These are phyloP conservation scores for Cephalopholis sonnerati DNA, from an alignment of 2,113 vertebrate species.

Conservation along the genomic window DNA sequence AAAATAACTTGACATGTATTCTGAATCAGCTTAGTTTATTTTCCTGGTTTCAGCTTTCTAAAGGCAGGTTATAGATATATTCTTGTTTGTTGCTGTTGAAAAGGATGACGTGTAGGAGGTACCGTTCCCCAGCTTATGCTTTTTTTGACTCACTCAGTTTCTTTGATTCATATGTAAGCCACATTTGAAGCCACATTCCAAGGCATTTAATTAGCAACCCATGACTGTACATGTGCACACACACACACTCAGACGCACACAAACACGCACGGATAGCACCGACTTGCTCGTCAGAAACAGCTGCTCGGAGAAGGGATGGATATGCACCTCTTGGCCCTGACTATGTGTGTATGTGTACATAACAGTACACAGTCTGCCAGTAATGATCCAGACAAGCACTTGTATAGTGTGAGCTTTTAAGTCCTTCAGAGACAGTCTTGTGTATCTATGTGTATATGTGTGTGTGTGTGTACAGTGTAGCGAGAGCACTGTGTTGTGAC, in stretches of 20 bases:
- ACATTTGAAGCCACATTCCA: conserved; percentile 30
- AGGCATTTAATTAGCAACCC: conserved; percentile 46
- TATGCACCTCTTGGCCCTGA: conserved; percentile 22
- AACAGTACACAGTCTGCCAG: conserved; percentile 25
- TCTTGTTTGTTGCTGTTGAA: conserved; percentile 11
- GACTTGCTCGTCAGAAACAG: conserved; percentile 27
- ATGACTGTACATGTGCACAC: not conserved
- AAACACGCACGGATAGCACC: not conserved
- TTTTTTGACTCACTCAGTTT: conserved; percentile 22
- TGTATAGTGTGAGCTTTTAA: conserved; percentile 51
- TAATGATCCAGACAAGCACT: conserved; percentile 63
- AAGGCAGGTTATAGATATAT: not conserved
- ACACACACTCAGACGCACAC: not conserved
- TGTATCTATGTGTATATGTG: conserved; percentile 18
- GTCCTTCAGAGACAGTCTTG: conserved; percentile 32
- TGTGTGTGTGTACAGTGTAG: conserved; percentile 33
- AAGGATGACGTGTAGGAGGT: conserved; percentile 27
- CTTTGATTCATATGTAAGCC: conserved; percentile 29
- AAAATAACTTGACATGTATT: not conserved
- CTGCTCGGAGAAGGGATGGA: conserved; percentile 13
- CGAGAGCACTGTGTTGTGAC: conserved; percentile 52
- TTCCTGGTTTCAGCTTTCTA: not conserved
- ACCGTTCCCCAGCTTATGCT: not conserved
- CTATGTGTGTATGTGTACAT: conserved; percentile 23
- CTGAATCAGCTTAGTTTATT: not conserved